Conservation (phyloP, 2,888 invertebrate species). For the Linnaemya vulpina region DNA sequence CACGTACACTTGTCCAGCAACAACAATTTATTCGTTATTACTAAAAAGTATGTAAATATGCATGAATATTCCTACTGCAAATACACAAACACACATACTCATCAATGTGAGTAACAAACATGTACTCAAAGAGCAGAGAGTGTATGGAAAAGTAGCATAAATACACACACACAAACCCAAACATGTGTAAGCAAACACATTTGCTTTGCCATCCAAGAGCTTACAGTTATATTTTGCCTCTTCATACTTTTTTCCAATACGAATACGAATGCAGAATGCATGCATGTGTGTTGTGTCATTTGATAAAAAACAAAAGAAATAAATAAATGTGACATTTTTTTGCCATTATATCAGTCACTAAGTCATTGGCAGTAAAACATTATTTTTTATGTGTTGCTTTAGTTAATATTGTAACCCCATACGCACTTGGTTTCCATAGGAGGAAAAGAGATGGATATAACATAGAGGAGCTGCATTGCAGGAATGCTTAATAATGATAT, state of each 20-base stretch:
- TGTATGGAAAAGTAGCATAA: no score
- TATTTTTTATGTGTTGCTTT: conserved; percentile 39
- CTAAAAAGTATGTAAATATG: background rate
- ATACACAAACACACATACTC: background rate
- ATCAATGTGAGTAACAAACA: background rate
- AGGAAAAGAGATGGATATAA: background rate
- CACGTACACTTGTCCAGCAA: conserved; percentile 57
- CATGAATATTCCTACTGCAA: no score
- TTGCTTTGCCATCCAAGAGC: conserved; percentile 40
- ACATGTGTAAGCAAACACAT: background rate
- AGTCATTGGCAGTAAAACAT: conserved; percentile 71
- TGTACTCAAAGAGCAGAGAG: no score
- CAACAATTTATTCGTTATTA: conserved; percentile 13
- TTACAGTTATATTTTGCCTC: conserved; percentile 40
- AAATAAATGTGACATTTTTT: conserved; percentile 76
- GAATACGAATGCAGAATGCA: background rate
- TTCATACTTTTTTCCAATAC: conserved; percentile 3
- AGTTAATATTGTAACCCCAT: background rate
- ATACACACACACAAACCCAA: background rate
- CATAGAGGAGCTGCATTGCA: background rate
- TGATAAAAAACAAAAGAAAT: no score
- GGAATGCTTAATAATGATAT: conserved; percentile 44
- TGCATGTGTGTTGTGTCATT: conserved; percentile 6
- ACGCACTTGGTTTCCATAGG: background rate
- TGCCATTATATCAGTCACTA: conserved; percentile 80